Evolutionary conservation across 1,140 invertebrate genomes (phyloP), one percentile per base, ranked within the genome.

Genomic region (Coptotermes formosanus): DNA sequence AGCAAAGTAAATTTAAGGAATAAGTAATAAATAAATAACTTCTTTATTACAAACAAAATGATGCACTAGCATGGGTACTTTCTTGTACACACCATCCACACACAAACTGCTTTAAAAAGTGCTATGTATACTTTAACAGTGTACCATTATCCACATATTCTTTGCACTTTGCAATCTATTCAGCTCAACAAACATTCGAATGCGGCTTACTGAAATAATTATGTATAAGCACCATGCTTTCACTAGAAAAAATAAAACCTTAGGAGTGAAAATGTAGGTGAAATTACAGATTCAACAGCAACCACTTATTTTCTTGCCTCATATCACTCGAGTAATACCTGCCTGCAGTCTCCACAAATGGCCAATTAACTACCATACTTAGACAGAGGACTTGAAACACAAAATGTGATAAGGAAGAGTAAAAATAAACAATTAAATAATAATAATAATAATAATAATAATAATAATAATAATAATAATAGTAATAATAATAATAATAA

Each of bases 401-500:
- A 75, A 75, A 30, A 75, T 30, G 0, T 30, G n/a, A 30, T 75
- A 75, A 75, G n/a, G n/a, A 30, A 75, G 64, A 75, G n/a, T 75
- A 75, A 75, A 75, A 75, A 21, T 64, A 64, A 64, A 64, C 25
- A 75, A 75, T 75, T n/a, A 75, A n/a, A 75, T 30, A 75, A n/a
- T 30, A 75, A 75, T n/a, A 30, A 30, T 75, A 75, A 75, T 75
- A 75, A 75, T 75, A 30, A 30, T 75, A 75, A 30, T 75, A 75
- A 75, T 75, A 75, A 30, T 75, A 75, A 75, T 75, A 75, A 75
- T 30, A 75, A 69, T 69, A 69, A n/a, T n/a, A n/a, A n/a, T n/a
- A n/a, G n/a, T n/a, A n/a, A n/a, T 48, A 64, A 64, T 11, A 75
- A 75, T n/a, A 75, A 75, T 75, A n/a, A 75, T 75, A 75, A 25